Evolutionary conservation across 2,113 vertebrate species (phyloP), one percentile per base, ranked within the genome.

Genomic region (Pundamilia nyererei): DNA sequence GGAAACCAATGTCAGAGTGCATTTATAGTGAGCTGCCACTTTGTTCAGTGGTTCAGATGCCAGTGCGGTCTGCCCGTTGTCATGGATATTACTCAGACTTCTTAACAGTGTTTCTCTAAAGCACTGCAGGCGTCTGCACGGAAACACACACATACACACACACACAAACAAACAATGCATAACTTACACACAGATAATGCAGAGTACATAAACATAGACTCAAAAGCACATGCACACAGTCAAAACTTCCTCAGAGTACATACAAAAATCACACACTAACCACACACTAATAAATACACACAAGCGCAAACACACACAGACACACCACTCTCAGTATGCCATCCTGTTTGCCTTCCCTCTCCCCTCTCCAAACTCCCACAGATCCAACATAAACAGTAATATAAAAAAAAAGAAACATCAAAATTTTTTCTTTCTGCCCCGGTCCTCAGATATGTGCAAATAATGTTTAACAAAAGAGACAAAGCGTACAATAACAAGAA

Each of bases 1-100:
- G 83, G 82, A 89, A 91, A 79, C 42, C 40, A 75, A 65, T 88
- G 82, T 88, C 82, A 87, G 53, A 65, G 82, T 87, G 79, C 89
- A 77, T 81, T 91, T 88, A 90, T 86, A 92, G 86, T 82, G 49
- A 86, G 87, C 82, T 95, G 91, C 93, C 93, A 94, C 95, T 94
- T 94, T 95, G 94, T 89, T 87, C 88, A 88, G 86, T 82, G 92
- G 93, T 94, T 94, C 88, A 89, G 92, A 95, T 95, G 91, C 94
- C 91, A 90, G 83, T 81, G 81, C 82, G 87, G 92, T 92, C 88
- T 90, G 86, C 91, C 87, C 51, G 95, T 95, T 95, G 95, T 95
- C 95, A 96, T 95, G 96, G 95, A 94, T 95, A 95, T 95, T 88
- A 91, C 90, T 92, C 89, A 91, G 90, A 90, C 91, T 93, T 92